Conservation (phyloP, 2,888 invertebrate species). For the Agriopis aurantiaria region DNA sequence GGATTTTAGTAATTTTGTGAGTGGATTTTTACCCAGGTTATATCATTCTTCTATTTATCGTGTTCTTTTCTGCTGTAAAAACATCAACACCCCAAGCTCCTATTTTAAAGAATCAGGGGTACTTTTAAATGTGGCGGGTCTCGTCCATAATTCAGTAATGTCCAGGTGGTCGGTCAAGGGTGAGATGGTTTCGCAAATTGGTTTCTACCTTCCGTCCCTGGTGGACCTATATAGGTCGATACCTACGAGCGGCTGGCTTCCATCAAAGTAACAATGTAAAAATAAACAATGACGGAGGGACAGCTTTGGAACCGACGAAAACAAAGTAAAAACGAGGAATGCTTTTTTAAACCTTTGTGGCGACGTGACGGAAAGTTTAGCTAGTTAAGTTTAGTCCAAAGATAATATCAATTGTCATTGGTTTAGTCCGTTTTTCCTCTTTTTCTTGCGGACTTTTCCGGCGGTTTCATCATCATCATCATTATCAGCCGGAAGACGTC, state of each 20-base stretch:
- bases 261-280: slow-evolving; percentile 11
- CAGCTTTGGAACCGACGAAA: not conserved
- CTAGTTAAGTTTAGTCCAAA: not conserved
- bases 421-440: not conserved
- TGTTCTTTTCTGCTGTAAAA: too few relatives aligned
- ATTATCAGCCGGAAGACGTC: too few relatives aligned
- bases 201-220: slow-evolving; percentile 12
- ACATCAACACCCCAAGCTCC: too few relatives aligned
- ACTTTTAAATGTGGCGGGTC: slow-evolving; percentile 16
- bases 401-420: too few relatives aligned
- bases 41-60: too few relatives aligned
- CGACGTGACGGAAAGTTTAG: not conserved
- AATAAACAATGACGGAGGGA: slow-evolving; percentile 7
- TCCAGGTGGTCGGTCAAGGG: slow-evolving; percentile 45
- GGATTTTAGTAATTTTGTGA: too few relatives aligned
- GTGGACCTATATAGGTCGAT: slow-evolving; percentile 17
- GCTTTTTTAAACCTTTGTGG: not conserved
- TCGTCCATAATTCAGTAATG: slow-evolving; percentile 18
- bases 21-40: too few relatives aligned
- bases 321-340: not conserved
- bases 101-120: too few relatives aligned
- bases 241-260: not conserved
- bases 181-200: slow-evolving; percentile 45
- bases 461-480: too few relatives aligned
- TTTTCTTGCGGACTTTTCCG: too few relatives aligned